Base-by-base conservation (phyloP, 2,113 vertebrate species). In the Phylloscopus trochilus region DNA sequence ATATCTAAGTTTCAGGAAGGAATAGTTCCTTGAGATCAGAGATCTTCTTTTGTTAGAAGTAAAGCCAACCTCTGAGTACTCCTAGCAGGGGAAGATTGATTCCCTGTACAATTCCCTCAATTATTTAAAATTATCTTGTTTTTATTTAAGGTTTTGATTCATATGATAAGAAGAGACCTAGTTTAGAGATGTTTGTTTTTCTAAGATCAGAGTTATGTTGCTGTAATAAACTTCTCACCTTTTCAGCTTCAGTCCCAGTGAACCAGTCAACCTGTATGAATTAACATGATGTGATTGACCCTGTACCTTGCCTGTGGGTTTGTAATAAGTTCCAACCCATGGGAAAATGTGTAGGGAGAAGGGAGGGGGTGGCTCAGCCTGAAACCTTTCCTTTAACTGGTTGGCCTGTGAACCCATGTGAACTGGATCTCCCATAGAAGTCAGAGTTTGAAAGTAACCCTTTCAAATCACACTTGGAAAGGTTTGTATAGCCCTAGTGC, bases 271-370 rank as follows among this genome's bases (percentile, higher is more conserved):
- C 95, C 91, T 96, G 82, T 90, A 86, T 92, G 92, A 94, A 97
- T 95, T 96, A 96, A 94, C 95, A 95, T 90, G 94, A 92, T 83
- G 94, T 86, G 95, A 92, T 80, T 96, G 95, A 94, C 96, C 94
- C 83, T 74, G 85, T 59, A 90, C 93, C 94, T 96, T 94, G 93
- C 94, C 93, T 88, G 87, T 95, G 93, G 87, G 90, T 95, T 77
- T 86, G 85, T 90, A 96, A 96, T 89, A 95, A 97, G 93, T 93
- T 93, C 88, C 85, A 81, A 15, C 93, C 82, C 94, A 30, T 39
- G 95, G 87, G 87, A 94, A 90, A 90, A 92, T 0, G 0, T 1
- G 2, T 4, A 62, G 86, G 79, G 79, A 95, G 72, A 95, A 88
- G 85, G 88, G 85, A 86, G 70, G 92, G 59, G 64, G 72, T 3